Percentiles rank a stretch among this genome's conserved stretches.
phyloP scores from a whole-genome alignment of 2,888 invertebrate species.

The Leucozona laternaria region DNA sequence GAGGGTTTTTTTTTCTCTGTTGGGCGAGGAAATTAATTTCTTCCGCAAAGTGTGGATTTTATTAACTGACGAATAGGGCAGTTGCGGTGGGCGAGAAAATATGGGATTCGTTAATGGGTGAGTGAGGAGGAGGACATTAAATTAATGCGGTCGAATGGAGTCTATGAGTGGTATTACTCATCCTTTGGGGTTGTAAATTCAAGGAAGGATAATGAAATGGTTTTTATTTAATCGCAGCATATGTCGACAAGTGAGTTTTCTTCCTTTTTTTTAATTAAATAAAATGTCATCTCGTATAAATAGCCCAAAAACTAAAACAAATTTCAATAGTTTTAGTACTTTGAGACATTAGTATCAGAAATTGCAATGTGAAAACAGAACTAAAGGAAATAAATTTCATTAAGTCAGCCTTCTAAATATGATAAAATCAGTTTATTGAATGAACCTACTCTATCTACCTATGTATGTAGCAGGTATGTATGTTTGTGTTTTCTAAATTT shows the following conservation, averaged over 20 bases:
- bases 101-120: neutral
- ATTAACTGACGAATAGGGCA: constrained; percentile 43
- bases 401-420: too few species aligned
- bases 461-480: too few species aligned
- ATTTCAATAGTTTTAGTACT: too few species aligned
- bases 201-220: neutral
- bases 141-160: constrained; percentile 53
- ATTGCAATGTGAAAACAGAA: too few species aligned
- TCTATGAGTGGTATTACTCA: constrained; percentile 33
- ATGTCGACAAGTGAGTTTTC: constrained; percentile 4
- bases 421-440: too few species aligned
- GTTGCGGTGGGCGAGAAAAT: neutral
- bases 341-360: too few species aligned
- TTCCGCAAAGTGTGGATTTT: constrained; percentile 50
- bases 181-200: constrained; percentile 1
- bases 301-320: neutral
- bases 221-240: constrained; percentile 11
- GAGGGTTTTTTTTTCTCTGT: constrained; percentile 1
- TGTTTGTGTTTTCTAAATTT: too few species aligned
- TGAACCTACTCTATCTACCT: too few species aligned
- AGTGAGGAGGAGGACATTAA: constrained; percentile 43
- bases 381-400: too few species aligned
- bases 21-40: constrained; percentile 56
- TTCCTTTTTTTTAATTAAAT: neutral
- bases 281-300: neutral